phyloP scores from a whole-genome alignment of 2,888 invertebrate species.

The Catocala nupta region DNA sequence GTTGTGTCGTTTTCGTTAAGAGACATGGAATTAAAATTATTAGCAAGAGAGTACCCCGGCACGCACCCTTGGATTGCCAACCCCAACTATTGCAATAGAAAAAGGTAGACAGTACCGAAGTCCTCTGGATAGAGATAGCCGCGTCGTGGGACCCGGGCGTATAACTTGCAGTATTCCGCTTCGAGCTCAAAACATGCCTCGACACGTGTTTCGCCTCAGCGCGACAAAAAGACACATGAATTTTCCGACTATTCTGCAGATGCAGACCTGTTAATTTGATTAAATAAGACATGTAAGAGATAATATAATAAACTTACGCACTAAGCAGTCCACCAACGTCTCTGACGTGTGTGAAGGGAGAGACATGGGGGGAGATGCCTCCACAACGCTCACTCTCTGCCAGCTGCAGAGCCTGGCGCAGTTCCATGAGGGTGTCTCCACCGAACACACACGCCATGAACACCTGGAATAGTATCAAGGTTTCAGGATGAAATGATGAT shows the following conservation, averaged over 20 bases:
- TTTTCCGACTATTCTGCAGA: not conserved
- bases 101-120: too few relatives aligned
- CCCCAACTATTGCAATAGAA: too few relatives aligned
- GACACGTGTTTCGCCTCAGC: too few relatives aligned
- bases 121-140: too few relatives aligned
- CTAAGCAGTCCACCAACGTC: constrained; percentile 96
- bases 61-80: too few relatives aligned
- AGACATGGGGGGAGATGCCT: constrained; percentile 96
- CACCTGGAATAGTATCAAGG: constrained; percentile 68
- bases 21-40: too few relatives aligned
- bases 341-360: constrained; percentile 93
- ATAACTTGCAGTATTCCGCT: too few relatives aligned
- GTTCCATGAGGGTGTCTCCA: constrained; percentile 97
- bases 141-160: too few relatives aligned
- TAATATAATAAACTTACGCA: constrained; percentile 71
- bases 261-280: not conserved
- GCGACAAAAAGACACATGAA: too few relatives aligned
- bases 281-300: not conserved
- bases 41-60: too few relatives aligned
- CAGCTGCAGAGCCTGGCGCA: constrained; percentile 96
- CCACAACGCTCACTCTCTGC: constrained; percentile 97
- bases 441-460: constrained; percentile 98
- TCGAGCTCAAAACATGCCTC: too few relatives aligned
- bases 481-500: too few relatives aligned
- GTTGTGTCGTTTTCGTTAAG: accelerated